Conservation (phyloP, 2,888 invertebrate genomes). For the Salticus scenicus region DNA sequence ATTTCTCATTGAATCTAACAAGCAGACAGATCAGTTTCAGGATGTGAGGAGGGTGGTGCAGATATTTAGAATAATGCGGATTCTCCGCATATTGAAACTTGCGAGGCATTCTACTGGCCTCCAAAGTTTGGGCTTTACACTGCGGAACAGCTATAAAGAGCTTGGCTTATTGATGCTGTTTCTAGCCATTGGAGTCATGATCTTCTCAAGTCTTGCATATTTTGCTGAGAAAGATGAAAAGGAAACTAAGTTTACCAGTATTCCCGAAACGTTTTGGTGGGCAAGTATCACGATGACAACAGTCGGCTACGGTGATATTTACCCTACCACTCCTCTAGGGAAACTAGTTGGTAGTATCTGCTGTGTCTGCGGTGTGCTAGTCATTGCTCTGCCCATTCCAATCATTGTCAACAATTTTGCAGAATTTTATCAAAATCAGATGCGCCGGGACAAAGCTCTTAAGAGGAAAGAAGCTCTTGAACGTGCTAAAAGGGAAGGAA, state of each 20-base stretch:
- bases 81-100: constrained; percentile 94
- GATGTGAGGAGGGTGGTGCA: constrained; percentile 98
- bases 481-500: constrained; percentile 96
- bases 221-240: constrained; percentile 99
- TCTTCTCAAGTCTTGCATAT: constrained; percentile 98
- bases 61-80: constrained; percentile 98
- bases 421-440: constrained; percentile 99
- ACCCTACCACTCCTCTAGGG: constrained; percentile 97
- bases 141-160: constrained; percentile 99
- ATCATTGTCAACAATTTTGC: constrained; percentile 99
- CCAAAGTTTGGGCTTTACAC: constrained; percentile 97
- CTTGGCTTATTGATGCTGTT: constrained; percentile 98
- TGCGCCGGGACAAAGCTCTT: constrained; percentile 98
- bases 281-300: constrained; percentile 99
- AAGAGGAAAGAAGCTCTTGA: constrained; percentile 97
- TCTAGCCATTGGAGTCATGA: constrained; percentile 98
- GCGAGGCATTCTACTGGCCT: constrained; percentile 98
- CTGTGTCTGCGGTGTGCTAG: constrained; percentile 99
- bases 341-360: constrained; percentile 99
- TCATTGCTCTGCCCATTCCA: constrained; percentile 99
- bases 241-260: constrained; percentile 96
- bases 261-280: constrained; percentile 99
- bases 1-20: constrained; percentile 97
- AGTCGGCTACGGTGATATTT: constrained; percentile 98
- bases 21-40: constrained; percentile 80